Conservation (phyloP, 23 tunicate species). For the Halocynthia aurantium region DNA sequence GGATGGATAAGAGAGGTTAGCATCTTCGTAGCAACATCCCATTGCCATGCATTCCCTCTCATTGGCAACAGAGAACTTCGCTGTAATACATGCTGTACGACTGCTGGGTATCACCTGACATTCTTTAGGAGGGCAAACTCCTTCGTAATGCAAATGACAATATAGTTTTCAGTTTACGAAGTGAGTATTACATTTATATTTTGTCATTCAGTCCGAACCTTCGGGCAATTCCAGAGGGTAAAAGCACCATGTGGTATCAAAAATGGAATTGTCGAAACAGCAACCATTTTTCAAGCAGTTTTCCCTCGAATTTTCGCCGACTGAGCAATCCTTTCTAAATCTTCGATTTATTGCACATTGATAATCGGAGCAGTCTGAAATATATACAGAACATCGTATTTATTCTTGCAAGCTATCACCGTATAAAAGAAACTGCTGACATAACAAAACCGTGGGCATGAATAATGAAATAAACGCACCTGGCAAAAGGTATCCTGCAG, state of each 20-base stretch:
- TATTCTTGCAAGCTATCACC: background rate
- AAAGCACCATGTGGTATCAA: conserved; percentile 44
- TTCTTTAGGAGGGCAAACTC: conserved; percentile 55
- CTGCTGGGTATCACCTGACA: conserved; percentile 57
- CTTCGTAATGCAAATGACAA: conserved; percentile 1
- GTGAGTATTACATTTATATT: background rate
- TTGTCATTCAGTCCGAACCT: background rate
- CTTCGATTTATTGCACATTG: conserved; percentile 32
- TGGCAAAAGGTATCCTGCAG: background rate
- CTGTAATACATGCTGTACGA: conserved; percentile 24
- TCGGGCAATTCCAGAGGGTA: conserved; percentile 19
- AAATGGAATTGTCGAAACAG: conserved; percentile 47
- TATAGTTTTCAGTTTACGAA: background rate
- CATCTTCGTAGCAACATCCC: conserved; percentile 71
- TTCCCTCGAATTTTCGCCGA: conserved; percentile 27
- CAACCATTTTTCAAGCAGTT: conserved; percentile 26
- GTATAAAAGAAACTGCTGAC: background rate
- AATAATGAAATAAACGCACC: background rate
- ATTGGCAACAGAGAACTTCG: background rate
- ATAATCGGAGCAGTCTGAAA: conserved; percentile 44
- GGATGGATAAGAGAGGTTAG: conserved; percentile 28
- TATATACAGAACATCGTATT: background rate
- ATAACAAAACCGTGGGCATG: background rate
- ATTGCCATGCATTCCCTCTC: conserved; percentile 5
- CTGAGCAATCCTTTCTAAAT: conserved; percentile 27